These are phyloP conservation scores for Batillaria attramentaria DNA, from an alignment of 1,140 invertebrate species.

Conservation along the genomic window DNA sequence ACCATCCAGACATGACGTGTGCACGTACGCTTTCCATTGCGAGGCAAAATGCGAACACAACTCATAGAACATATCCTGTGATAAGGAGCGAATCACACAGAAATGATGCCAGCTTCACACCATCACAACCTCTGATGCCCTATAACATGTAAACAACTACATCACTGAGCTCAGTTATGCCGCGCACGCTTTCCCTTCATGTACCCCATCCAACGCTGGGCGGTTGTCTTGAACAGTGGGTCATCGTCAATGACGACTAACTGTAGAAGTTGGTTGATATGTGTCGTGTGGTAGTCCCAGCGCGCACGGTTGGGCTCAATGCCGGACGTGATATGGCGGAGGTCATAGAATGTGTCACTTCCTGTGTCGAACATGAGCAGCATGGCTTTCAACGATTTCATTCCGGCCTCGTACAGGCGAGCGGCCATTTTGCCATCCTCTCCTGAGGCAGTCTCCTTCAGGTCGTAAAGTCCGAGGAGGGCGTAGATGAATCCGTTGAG, in stretches of 20 bases:
- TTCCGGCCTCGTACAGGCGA: slow-evolving; percentile 86
- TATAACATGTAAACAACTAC: not conserved
- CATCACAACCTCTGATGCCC: too few species aligned
- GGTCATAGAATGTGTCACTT: slow-evolving; percentile 96
- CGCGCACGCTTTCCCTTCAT: slow-evolving; percentile 82
- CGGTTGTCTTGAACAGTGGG: slow-evolving; percentile 86
- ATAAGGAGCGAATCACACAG: not conserved
- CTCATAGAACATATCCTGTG: not conserved
- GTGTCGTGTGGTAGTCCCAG: slow-evolving; percentile 99
- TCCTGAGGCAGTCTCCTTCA: slow-evolving; percentile 76
- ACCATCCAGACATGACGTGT: too few species aligned
- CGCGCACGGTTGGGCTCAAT: slow-evolving; percentile 88
- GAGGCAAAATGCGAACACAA: not conserved
- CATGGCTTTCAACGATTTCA: slow-evolving; percentile 90
- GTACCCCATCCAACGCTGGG: slow-evolving; percentile 95
- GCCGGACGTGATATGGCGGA: slow-evolving; percentile 89
- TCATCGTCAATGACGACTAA: slow-evolving; percentile 87
- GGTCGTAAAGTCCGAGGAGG: slow-evolving; percentile 94
- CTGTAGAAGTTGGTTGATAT: slow-evolving; percentile 95
- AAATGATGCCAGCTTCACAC: not conserved
- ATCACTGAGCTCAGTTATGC: slow-evolving; percentile 69
- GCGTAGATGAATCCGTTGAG: slow-evolving; percentile 99
- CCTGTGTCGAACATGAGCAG: slow-evolving; percentile 96
- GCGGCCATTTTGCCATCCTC: slow-evolving; percentile 52
- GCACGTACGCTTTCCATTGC: too few species aligned